Evolutionary conservation across 1,140 invertebrate genomes (phyloP).

Genomic region (Hormaphis cornu): DNA sequence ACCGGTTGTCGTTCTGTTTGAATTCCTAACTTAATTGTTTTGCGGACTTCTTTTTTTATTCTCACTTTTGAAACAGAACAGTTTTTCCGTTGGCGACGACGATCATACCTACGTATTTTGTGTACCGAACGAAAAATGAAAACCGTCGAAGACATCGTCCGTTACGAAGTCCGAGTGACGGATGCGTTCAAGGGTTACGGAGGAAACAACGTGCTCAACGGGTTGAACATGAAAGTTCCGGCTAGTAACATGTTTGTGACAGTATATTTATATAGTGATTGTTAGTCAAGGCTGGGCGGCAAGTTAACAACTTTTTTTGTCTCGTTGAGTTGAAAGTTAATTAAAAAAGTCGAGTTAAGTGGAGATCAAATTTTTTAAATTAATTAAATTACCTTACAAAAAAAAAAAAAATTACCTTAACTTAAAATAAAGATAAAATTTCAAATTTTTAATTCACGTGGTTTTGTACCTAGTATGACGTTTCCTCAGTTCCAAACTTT

Average conservation of each 20-base stretch:
- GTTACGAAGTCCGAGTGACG: conserved; percentile 1
- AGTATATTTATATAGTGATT: neutral
- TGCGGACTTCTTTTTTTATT: neutral
- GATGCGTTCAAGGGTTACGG: conserved; percentile 38
- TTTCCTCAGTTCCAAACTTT: too few relatives aligned
- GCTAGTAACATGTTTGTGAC: conserved; percentile 39
- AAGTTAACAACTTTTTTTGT: neutral
- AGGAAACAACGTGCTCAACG: conserved; percentile 38
- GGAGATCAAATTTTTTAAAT: too few relatives aligned
- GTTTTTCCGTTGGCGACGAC: neutral
- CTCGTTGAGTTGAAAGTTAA: too few relatives aligned
- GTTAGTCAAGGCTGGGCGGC: too few relatives aligned
- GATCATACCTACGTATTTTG: neutral
- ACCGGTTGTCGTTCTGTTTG: too few relatives aligned
- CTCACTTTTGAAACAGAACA: neutral
- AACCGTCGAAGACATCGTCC: neutral
- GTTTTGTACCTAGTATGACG: too few relatives aligned
- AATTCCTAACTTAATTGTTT: too few relatives aligned
- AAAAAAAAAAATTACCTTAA: too few relatives aligned
- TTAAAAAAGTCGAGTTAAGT: too few relatives aligned
- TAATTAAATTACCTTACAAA: too few relatives aligned
- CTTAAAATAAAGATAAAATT: too few relatives aligned
- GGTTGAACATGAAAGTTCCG: conserved; percentile 38
- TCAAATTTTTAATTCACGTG: too few relatives aligned
- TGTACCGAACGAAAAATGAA: neutral